Conservation (phyloP, 2,888 invertebrate species). For the Macrosoma leucophasiata region DNA sequence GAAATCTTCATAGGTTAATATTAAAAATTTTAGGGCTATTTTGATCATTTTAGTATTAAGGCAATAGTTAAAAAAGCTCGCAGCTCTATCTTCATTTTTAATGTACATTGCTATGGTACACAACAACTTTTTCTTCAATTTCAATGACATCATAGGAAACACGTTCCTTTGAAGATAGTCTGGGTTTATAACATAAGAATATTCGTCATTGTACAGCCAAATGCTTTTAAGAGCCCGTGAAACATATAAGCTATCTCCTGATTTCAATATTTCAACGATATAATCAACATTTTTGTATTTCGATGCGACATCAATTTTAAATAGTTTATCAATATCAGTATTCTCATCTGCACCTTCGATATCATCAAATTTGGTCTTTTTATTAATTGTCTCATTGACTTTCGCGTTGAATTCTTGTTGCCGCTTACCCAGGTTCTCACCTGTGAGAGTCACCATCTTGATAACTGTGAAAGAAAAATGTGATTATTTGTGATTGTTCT, state of each 20-base stretch:
- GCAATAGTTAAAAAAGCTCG: conserved; percentile 42
- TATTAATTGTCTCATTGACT: neutral
- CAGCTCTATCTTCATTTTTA: conserved; percentile 32
- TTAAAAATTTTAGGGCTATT: conserved; percentile 42
- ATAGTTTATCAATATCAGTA: conserved; percentile 44
- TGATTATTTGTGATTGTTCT: too few species aligned
- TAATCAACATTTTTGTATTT: conserved; percentile 42
- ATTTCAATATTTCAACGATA: conserved; percentile 42
- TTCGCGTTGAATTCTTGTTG: neutral
- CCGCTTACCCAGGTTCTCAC: conserved; percentile 5
- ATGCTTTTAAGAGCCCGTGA: conserved; percentile 43
- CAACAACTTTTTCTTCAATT: conserved; percentile 47
- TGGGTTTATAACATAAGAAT: conserved; percentile 36
- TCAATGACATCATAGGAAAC: conserved; percentile 48
- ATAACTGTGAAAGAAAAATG: too few species aligned
- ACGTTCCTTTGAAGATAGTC: conserved; percentile 40
- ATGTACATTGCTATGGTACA: conserved; percentile 33
- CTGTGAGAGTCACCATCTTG: neutral
- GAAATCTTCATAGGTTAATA: conserved; percentile 35
- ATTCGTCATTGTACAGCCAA: conserved; percentile 42
- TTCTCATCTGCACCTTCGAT: conserved; percentile 29
- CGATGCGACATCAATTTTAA: conserved; percentile 51
- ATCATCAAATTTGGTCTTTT: conserved; percentile 27
- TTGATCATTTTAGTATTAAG: conserved; percentile 27
- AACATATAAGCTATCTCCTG: conserved; percentile 43